A percentile compares a stretch with the other conserved stretches of the same genome.
Conservation (phyloP, 2,888 invertebrate species). For the Tillus elongatus region DNA sequence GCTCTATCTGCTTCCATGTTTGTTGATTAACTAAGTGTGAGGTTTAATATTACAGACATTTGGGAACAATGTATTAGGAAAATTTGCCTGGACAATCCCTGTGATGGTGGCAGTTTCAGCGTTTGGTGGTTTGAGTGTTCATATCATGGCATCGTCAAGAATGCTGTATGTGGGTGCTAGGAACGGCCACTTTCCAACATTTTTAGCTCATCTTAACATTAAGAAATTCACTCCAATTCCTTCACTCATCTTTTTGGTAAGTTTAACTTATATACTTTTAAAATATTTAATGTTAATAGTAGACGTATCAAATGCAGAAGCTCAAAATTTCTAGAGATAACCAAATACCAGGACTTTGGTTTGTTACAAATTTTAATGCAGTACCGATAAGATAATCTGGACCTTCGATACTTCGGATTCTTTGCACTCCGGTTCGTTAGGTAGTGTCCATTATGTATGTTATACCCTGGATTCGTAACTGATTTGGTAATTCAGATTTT, state of each 20-base stretch:
- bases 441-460: too few relatives aligned
- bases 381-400: too few relatives aligned
- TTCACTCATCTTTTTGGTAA: conserved; percentile 73
- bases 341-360: too few relatives aligned
- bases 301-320: too few relatives aligned
- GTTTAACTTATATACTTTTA: conserved; percentile 25
- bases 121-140: conserved; percentile 86
- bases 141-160: conserved; percentile 90
- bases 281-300: conserved; percentile 7
- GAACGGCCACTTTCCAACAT: conserved; percentile 77
- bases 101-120: conserved; percentile 87
- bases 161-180: conserved; percentile 88
- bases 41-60: conserved; percentile 81
- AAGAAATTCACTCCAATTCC: conserved; percentile 70
- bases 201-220: conserved; percentile 70
- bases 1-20: too few relatives aligned
- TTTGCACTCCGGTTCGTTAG: too few relatives aligned
- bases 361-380: too few relatives aligned
- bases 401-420: too few relatives aligned
- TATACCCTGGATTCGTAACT: too few relatives aligned
- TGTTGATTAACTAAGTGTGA: too few relatives aligned
- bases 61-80: conserved; percentile 65
- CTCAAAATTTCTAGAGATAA: too few relatives aligned
- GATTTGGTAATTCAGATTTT: too few relatives aligned
- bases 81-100: conserved; percentile 74